Conservation (phyloP, 2,113 vertebrate species). For the Stegostoma tigrinum region DNA sequence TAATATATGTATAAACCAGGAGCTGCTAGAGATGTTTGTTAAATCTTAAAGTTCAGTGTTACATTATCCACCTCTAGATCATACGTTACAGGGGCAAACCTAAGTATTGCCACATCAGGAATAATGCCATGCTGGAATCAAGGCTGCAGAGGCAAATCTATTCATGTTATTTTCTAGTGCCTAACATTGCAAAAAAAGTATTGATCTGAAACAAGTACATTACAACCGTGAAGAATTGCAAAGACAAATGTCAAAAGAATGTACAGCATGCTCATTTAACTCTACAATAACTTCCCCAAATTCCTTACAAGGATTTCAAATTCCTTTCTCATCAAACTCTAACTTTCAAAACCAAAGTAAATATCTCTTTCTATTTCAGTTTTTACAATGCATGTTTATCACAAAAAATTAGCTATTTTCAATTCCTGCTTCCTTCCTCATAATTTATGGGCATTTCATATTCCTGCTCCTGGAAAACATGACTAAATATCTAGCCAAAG, state of each 20-base stretch:
- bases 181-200: not conserved
- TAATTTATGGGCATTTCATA: not conserved
- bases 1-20: too few species aligned
- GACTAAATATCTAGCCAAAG: not conserved
- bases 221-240: not conserved
- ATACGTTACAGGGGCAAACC: too few species aligned
- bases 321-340: not conserved
- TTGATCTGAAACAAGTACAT: not conserved
- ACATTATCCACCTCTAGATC: too few species aligned
- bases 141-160: too few species aligned
- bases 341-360: not conserved
- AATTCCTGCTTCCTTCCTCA: not conserved
- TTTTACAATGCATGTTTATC: not conserved
- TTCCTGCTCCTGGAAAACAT: not conserved
- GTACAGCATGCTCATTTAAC: not conserved
- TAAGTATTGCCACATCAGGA: too few species aligned
- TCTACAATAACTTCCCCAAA: not conserved
- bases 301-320: not conserved
- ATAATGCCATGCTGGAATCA: too few species aligned
- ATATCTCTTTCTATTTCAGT: not conserved
- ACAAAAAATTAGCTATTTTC: not conserved
- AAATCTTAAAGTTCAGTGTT: too few species aligned
- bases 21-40: too few species aligned
- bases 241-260: not conserved
- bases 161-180: not conserved